Percentiles rank a stretch among this genome's conserved stretches.
Evolutionary conservation across 2,888 invertebrate genomes (phyloP).

Genomic region (Cyclophora punctaria): DNA sequence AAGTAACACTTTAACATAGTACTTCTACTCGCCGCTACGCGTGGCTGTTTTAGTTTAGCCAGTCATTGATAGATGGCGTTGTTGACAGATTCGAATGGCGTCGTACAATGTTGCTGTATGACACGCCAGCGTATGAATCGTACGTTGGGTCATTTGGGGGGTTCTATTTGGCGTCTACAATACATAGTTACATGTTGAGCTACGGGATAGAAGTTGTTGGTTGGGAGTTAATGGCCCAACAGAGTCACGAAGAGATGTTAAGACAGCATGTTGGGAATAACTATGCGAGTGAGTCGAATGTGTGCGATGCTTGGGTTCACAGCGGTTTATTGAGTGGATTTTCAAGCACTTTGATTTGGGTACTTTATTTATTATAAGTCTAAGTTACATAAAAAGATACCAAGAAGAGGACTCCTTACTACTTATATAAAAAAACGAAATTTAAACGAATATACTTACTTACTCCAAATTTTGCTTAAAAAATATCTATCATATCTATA

Average conservation of each 20-base stretch:
- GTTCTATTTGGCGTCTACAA: slow-evolving; percentile 82
- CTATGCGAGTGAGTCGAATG: slow-evolving; percentile 71
- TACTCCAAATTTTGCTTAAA: too few species aligned
- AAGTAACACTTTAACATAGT: background rate
- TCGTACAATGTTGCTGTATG: slow-evolving; percentile 83
- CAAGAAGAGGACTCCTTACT: too few species aligned
- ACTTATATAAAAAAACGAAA: too few species aligned
- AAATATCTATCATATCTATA: too few species aligned
- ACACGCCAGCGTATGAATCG: slow-evolving; percentile 80
- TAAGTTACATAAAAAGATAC: too few species aligned
- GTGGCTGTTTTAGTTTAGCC: slow-evolving; percentile 19
- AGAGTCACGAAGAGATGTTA: slow-evolving; percentile 68
- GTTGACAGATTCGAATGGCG: slow-evolving; percentile 81
- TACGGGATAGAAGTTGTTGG: slow-evolving; percentile 43
- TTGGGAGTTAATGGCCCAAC: slow-evolving; percentile 44
- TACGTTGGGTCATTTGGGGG: slow-evolving; percentile 84
- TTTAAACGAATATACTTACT: too few species aligned
- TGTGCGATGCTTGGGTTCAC: slow-evolving; percentile 12
- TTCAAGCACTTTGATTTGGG: background rate
- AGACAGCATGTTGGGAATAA: slow-evolving; percentile 64
- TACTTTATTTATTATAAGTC: too few species aligned
- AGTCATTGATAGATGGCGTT: slow-evolving; percentile 37
- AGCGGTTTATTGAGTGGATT: background rate
- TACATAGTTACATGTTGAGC: slow-evolving; percentile 76
- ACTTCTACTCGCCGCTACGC: slow-evolving; percentile 19